phyloP scores from a whole-genome alignment of 2,888 invertebrate species.

The Scaeva pyrastri region DNA sequence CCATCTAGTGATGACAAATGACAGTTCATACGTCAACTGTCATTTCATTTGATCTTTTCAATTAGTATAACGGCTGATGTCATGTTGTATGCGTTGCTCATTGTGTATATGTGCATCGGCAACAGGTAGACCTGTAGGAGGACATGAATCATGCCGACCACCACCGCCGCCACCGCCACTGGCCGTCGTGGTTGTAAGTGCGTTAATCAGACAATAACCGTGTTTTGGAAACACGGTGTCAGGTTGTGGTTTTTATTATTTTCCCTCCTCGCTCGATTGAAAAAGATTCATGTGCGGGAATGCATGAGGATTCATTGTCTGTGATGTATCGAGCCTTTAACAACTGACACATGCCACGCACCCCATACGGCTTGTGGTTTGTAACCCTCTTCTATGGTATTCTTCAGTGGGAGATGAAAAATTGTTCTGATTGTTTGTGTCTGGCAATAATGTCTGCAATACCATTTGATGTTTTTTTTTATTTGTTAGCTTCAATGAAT shows the following conservation, averaged over 20 bases:
- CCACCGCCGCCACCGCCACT: too few relatives aligned
- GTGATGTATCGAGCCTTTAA: not conserved
- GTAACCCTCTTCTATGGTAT: constrained; percentile 6
- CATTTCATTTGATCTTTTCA: constrained; percentile 60
- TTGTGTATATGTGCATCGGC: constrained; percentile 22
- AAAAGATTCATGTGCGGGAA: constrained; percentile 36
- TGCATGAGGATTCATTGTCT: constrained; percentile 36
- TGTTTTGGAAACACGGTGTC: constrained; percentile 59
- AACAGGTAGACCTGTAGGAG: constrained; percentile 48
- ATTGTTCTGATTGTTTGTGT: constrained; percentile 65
- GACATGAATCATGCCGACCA: too few relatives aligned
- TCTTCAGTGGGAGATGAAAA: constrained; percentile 60
- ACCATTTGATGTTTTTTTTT: constrained; percentile 71
- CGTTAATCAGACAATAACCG: constrained; percentile 51
- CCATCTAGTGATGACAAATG: constrained; percentile 67
- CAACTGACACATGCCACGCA: constrained; percentile 27
- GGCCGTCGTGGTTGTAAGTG: constrained; percentile 10
- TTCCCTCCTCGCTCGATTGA: constrained; percentile 13
- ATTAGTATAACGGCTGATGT: constrained; percentile 38
- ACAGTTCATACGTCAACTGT: constrained; percentile 64
- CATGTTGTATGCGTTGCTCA: constrained; percentile 1
- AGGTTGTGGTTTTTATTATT: constrained; percentile 32
- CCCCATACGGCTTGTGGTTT: constrained; percentile 36
- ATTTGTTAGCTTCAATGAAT: constrained; percentile 73
- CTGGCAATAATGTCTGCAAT: constrained; percentile 52